Conservation (phyloP, 2,888 invertebrate species). For the Epistrophella euchroma region DNA sequence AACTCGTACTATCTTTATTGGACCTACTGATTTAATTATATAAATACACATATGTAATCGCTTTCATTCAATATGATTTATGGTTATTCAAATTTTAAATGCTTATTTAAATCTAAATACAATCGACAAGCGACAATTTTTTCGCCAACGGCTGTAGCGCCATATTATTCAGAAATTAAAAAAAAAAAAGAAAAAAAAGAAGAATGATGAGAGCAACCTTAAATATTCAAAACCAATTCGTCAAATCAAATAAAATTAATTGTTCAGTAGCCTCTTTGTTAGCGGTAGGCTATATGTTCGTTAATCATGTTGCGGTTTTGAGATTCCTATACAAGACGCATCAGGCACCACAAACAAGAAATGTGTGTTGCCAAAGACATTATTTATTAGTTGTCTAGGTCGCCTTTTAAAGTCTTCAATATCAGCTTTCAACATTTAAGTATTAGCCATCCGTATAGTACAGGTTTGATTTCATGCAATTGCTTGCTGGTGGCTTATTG, state of each 20-base stretch:
- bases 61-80: not conserved
- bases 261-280: conserved; percentile 47
- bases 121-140: not conserved
- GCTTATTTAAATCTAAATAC: not conserved
- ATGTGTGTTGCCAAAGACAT: conserved; percentile 48
- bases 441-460: conserved; percentile 19
- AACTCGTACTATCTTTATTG: not conserved
- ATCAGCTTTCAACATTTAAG: conserved; percentile 37
- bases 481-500: conserved; percentile 47
- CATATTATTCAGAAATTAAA: not conserved
- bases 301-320: not conserved
- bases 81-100: not conserved
- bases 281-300: conserved; percentile 1
- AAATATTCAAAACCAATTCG: conserved; percentile 52
- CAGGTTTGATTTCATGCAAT: conserved; percentile 54
- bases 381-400: conserved; percentile 69
- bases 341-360: conserved; percentile 28
- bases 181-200: not conserved
- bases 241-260: conserved; percentile 66
- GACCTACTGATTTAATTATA: not conserved
- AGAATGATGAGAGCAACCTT: not conserved
- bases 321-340: conserved; percentile 17
- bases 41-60: too few species aligned
- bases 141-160: conserved; percentile 3
- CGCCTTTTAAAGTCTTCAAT: conserved; percentile 59